A percentile compares a stretch with the other conserved stretches of the same genome.
phyloP scores from a whole-genome alignment of 2,888 invertebrate genomes.

The Bruchidius siliquastri region DNA sequence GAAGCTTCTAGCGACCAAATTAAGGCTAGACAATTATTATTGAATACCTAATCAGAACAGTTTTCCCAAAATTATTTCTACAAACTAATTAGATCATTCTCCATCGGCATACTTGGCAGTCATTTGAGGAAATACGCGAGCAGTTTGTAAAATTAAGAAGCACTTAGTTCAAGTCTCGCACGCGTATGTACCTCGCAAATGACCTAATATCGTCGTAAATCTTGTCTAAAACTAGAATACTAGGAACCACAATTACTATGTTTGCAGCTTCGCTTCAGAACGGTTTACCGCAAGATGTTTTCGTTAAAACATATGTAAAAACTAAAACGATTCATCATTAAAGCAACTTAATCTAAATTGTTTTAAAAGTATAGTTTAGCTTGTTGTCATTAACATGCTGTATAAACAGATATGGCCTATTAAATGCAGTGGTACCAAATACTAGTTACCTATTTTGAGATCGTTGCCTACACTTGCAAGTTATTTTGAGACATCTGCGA shows the following conservation, averaged over 20 bases:
- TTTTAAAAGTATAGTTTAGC: too few relatives aligned
- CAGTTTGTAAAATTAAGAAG: neutral
- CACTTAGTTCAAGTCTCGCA: neutral
- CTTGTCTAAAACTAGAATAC: neutral
- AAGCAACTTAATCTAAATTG: too few relatives aligned
- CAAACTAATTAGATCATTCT: neutral
- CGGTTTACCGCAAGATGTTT: too few relatives aligned
- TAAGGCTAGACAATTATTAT: neutral
- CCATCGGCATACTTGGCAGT: neutral
- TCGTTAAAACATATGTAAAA: too few relatives aligned
- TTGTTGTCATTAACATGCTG: too few relatives aligned
- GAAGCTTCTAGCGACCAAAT: neutral
- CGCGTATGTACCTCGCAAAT: neutral
- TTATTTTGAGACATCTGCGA: too few relatives aligned
- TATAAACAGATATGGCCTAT: too few relatives aligned
- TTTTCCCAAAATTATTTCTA: neutral
- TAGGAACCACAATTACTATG: neutral
- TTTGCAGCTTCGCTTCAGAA: too few relatives aligned
- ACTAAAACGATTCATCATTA: too few relatives aligned
- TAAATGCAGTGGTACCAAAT: too few relatives aligned
- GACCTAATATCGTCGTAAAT: neutral
- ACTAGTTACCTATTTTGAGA: too few relatives aligned
- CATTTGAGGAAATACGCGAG: neutral
- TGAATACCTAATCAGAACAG: neutral
- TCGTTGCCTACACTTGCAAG: too few relatives aligned